phyloP scores from a whole-genome alignment of 2,888 invertebrate species.

The Latrodectus hesperus region DNA sequence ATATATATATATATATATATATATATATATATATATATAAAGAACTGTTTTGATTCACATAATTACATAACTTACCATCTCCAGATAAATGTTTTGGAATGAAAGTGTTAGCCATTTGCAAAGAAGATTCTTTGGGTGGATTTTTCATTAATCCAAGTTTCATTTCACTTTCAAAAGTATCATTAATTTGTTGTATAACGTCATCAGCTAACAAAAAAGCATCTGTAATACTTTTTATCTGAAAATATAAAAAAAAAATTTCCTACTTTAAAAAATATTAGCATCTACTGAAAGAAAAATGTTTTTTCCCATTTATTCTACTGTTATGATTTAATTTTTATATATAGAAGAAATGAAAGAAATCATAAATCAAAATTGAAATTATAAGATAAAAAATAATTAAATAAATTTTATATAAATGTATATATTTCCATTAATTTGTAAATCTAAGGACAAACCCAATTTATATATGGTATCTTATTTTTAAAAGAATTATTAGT shows the following conservation, averaged over 20 bases:
- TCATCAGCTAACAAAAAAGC: constrained; percentile 76
- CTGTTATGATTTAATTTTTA: background rate
- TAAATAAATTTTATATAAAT: background rate
- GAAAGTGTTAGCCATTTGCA: constrained; percentile 87
- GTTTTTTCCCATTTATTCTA: background rate
- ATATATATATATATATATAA: background rate
- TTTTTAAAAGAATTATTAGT: no score
- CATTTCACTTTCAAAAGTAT: constrained; percentile 81
- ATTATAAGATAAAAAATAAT: background rate
- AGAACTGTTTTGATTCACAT: background rate
- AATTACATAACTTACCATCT: constrained; percentile 77
- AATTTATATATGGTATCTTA: no score
- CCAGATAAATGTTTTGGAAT: constrained; percentile 84
- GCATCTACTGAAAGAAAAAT: background rate
- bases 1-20: background rate
- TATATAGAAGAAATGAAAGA: background rate
- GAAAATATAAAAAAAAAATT: constrained; percentile 20
- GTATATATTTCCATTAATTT: background rate
- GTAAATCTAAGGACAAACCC: no score
- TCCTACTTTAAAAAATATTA: background rate
- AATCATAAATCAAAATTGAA: background rate
- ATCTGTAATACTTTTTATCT: constrained; percentile 73
- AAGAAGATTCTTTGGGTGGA: constrained; percentile 78
- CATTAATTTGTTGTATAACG: constrained; percentile 78
- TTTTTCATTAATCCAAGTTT: constrained; percentile 80